These are phyloP conservation scores for Ryuthela nishihirai DNA, from an alignment of 2,888 invertebrate species.

Conservation along the genomic window DNA sequence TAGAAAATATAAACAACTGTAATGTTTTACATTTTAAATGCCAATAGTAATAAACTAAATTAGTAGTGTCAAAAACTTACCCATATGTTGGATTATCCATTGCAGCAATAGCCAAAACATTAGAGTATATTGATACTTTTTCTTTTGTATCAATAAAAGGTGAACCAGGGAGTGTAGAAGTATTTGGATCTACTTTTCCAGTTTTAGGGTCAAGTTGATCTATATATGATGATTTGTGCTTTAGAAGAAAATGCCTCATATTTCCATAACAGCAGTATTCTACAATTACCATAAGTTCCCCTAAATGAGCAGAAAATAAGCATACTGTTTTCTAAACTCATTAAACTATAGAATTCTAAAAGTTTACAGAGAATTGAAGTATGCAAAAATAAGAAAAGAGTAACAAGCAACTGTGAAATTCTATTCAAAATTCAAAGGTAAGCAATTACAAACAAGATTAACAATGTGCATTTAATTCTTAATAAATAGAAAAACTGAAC, in stretches of 20 bases:
- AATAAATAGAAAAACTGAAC: too few relatives aligned
- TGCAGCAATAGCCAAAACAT: slow-evolving; percentile 20
- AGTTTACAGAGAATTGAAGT: neutral
- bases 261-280: slow-evolving; percentile 93
- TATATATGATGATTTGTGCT: slow-evolving; percentile 75
- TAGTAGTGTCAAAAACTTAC: too few relatives aligned
- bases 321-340: too few relatives aligned
- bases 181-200: slow-evolving; percentile 50
- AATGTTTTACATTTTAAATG: too few relatives aligned
- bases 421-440: neutral
- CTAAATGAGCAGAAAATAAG: too few relatives aligned
- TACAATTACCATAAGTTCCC: slow-evolving; percentile 89
- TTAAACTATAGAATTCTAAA: too few relatives aligned
- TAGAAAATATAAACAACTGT: too few relatives aligned
- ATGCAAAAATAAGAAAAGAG: neutral
- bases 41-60: too few relatives aligned
- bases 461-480: too few relatives aligned
- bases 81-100: slow-evolving; percentile 35
- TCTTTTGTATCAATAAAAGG: slow-evolving; percentile 11
- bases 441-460: too few relatives aligned
- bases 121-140: slow-evolving; percentile 14
- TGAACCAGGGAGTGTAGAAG: slow-evolving; percentile 37
- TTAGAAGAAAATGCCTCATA: slow-evolving; percentile 78
- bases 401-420: neutral
- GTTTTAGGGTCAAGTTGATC: slow-evolving; percentile 63